A percentile compares a stretch with the other conserved stretches of the same genome.
phyloP scores from a whole-genome alignment of 2,113 vertebrate species.

The Bostrychus sinensis region DNA sequence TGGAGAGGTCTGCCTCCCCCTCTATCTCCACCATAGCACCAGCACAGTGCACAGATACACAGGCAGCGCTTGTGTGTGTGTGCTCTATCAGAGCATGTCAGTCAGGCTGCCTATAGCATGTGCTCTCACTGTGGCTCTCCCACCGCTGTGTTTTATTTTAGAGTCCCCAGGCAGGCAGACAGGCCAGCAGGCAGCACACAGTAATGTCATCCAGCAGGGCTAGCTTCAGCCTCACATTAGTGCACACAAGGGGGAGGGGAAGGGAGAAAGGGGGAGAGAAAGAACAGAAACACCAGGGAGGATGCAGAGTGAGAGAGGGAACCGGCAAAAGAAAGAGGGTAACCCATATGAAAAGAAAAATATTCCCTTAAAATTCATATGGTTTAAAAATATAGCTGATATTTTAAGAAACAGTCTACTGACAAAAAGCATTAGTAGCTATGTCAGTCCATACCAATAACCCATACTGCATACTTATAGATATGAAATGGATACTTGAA shows the following conservation, averaged over 20 bases:
- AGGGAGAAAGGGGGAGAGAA: slow-evolving; percentile 25
- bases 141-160: slow-evolving; percentile 74
- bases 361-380: slow-evolving; percentile 8
- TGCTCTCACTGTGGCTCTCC: slow-evolving; percentile 55
- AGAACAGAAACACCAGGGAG: slow-evolving; percentile 28
- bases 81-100: slow-evolving; percentile 66
- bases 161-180: slow-evolving; percentile 71
- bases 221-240: slow-evolving; percentile 69
- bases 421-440: slow-evolving; percentile 10
- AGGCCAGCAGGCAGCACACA: slow-evolving; percentile 69
- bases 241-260: slow-evolving; percentile 36
- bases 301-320: slow-evolving; percentile 14
- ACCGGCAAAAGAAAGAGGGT: slow-evolving; percentile 2
- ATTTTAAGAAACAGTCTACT: slow-evolving; percentile 3
- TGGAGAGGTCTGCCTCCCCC: slow-evolving; percentile 58
- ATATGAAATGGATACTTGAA: not conserved
- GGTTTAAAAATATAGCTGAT: slow-evolving; percentile 17
- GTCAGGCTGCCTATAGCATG: slow-evolving; percentile 61
- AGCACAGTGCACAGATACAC: slow-evolving; percentile 46
- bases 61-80: slow-evolving; percentile 20
- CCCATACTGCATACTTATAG: not conserved
- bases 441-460: not conserved
- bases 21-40: slow-evolving; percentile 14
- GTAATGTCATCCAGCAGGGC: slow-evolving; percentile 76
- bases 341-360: slow-evolving; percentile 23